phyloP scores from a whole-genome alignment of 2,113 vertebrate genomes.

The Pelobates fuscus region DNA sequence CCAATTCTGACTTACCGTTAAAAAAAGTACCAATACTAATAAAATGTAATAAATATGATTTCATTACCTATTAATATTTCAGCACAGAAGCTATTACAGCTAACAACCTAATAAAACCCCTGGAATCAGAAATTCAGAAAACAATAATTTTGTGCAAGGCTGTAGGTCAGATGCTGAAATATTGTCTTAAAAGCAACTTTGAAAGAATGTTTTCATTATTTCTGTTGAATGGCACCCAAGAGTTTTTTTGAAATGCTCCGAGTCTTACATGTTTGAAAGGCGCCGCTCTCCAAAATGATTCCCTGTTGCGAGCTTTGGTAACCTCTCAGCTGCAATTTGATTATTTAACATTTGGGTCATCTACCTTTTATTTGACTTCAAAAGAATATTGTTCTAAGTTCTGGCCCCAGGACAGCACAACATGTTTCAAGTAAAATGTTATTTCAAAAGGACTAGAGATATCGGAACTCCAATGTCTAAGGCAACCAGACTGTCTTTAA shows the following conservation, averaged over 20 bases:
- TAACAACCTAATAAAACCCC: conserved; percentile 62
- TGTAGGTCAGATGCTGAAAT: conserved; percentile 48
- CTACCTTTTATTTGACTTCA: conserved; percentile 34
- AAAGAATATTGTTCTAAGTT: conserved; percentile 30
- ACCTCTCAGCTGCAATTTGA: conserved; percentile 21
- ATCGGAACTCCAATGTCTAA: conserved; percentile 16
- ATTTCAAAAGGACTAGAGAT: conserved; percentile 3
- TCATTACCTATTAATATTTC: no score
- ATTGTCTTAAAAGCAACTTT: conserved; percentile 10
- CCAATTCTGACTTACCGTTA: no score
- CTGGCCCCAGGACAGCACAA: background rate
- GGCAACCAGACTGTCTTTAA: background rate
- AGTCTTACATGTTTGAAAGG: conserved; percentile 23
- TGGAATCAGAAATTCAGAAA: conserved; percentile 54
- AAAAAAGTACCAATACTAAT: no score
- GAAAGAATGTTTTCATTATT: conserved; percentile 33
- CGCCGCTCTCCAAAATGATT: conserved; percentile 13
- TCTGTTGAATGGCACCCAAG: background rate
- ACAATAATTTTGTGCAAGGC: conserved; percentile 45
- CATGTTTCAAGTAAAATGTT: background rate
- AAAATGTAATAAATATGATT: background rate
- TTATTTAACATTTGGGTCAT: conserved; percentile 31
- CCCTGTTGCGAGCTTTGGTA: conserved; percentile 11
- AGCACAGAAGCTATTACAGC: background rate
- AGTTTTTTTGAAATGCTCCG: background rate